Percentiles rank a stretch among this genome's conserved stretches.
phyloP scores from a whole-genome alignment of 2,797 vertebrate genomes.

The Taeniopygia guttata region DNA sequence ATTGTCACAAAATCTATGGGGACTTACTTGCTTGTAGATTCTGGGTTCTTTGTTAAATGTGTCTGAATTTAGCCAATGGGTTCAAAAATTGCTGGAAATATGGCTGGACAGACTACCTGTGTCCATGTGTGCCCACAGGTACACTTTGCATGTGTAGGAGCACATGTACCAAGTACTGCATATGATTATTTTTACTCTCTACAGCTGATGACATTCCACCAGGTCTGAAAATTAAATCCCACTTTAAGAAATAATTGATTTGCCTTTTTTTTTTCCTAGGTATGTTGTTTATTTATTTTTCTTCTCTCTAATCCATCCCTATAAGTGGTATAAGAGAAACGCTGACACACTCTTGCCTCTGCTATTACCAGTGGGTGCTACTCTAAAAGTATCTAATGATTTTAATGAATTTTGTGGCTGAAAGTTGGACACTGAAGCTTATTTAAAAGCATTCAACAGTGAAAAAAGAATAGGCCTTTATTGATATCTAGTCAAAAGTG shows the following conservation, averaged over 20 bases:
- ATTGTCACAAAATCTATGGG: not conserved
- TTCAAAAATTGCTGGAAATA: not conserved
- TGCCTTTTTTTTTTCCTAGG: not conserved
- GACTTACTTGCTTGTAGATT: not conserved
- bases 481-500: slow-evolving; percentile 54
- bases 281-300: not conserved
- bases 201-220: not conserved
- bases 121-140: not conserved
- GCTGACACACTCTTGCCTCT: slow-evolving; percentile 20
- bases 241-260: not conserved
- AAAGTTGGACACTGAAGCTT: slow-evolving; percentile 36
- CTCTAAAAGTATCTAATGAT: slow-evolving; percentile 41
- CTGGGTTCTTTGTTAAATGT: not conserved
- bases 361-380: not conserved
- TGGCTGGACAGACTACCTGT: not conserved
- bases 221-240: slow-evolving; percentile 4
- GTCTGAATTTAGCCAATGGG: not conserved
- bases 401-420: slow-evolving; percentile 54
- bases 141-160: not conserved
- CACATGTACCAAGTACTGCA: not conserved
- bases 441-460: slow-evolving; percentile 66
- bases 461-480: slow-evolving; percentile 59
- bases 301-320: not conserved
- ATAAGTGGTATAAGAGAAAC: not conserved
- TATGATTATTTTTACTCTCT: not conserved